phyloP scores from a whole-genome alignment of 2,113 vertebrate species.

The Amia ocellicauda region DNA sequence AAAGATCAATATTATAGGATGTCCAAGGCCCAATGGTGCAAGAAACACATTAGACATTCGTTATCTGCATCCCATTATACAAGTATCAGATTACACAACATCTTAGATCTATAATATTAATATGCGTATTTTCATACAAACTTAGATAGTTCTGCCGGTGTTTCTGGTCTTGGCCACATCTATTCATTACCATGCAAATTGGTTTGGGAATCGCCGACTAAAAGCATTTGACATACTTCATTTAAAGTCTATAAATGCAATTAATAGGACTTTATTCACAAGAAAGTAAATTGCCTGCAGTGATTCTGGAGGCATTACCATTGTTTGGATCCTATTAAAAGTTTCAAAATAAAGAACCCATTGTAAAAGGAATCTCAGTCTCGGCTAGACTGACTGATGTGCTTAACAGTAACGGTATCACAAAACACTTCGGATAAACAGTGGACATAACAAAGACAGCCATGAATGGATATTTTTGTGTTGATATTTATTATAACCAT shows the following conservation, averaged over 20 bases:
- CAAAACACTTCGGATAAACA: no score
- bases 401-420: conserved; percentile 39
- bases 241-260: conserved; percentile 75
- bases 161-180: conserved; percentile 62
- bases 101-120: conserved; percentile 42
- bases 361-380: conserved; percentile 31
- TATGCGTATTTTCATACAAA: conserved; percentile 40
- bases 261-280: conserved; percentile 69
- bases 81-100: conserved; percentile 30
- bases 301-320: conserved; percentile 56
- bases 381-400: conserved; percentile 37
- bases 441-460: no score
- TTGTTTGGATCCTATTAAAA: conserved; percentile 68
- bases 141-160: conserved; percentile 49
- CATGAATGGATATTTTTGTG: no score
- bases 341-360: conserved; percentile 45
- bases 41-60: no score
- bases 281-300: conserved; percentile 62
- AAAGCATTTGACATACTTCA: conserved; percentile 67
- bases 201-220: conserved; percentile 63
- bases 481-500: no score
- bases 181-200: conserved; percentile 78
- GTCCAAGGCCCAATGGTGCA: no score
- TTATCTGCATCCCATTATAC: no score
- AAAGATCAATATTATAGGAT: no score